Conservation (phyloP, 1,140 invertebrate genomes). For the Trichomalopsis sarcophagae region DNA sequence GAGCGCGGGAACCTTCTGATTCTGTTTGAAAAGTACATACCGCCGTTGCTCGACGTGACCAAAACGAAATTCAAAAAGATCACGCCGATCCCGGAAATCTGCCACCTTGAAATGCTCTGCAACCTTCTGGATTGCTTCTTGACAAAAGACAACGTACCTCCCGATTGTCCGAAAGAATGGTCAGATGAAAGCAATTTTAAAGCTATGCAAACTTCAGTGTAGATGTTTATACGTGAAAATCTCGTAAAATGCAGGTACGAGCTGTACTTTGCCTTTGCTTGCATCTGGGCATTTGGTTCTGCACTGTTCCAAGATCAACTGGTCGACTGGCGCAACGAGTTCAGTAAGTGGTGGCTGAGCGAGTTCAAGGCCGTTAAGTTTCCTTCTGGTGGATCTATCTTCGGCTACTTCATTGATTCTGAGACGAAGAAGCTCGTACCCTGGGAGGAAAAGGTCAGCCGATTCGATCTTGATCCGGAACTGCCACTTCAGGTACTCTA, state of each 20-base stretch:
- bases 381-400: slow-evolving; percentile 87
- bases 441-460: slow-evolving; percentile 87
- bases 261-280: slow-evolving; percentile 93
- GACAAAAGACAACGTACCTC: slow-evolving; percentile 85
- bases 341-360: slow-evolving; percentile 93
- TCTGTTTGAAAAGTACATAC: slow-evolving; percentile 97
- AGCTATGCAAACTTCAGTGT: background rate
- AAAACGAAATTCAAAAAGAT: slow-evolving; percentile 91
- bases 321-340: slow-evolving; percentile 93
- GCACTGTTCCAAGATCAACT: slow-evolving; percentile 92
- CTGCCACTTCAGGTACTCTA: slow-evolving; percentile 86
- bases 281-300: slow-evolving; percentile 96
- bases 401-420: slow-evolving; percentile 92
- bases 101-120: slow-evolving; percentile 93
- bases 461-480: slow-evolving; percentile 90
- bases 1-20: slow-evolving; percentile 89
- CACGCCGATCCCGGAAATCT: slow-evolving; percentile 92
- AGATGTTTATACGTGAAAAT: background rate
- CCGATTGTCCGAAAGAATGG: slow-evolving; percentile 93
- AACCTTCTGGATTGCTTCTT: slow-evolving; percentile 91
- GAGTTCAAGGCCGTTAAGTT: slow-evolving; percentile 95
- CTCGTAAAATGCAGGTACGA: slow-evolving; percentile 82
- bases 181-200: slow-evolving; percentile 53
- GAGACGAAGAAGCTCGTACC: slow-evolving; percentile 90
- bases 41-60: slow-evolving; percentile 85